Base-by-base conservation (phyloP, 1,140 invertebrate species). In the Battus philenor region DNA sequence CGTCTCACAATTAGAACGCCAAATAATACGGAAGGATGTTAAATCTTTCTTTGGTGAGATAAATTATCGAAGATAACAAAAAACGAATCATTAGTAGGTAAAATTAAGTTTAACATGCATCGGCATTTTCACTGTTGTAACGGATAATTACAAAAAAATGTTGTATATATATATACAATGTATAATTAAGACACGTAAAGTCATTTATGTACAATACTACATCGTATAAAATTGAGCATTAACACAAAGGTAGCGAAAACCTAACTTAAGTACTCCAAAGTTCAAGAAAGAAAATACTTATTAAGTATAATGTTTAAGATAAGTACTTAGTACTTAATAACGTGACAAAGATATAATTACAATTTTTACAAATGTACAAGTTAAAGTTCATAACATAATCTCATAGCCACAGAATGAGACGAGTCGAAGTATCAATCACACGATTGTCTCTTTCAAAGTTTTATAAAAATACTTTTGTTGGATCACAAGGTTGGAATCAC, bases 271-370 rank as follows among this genome's bases (percentile, higher is more conserved):
- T 68, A 68, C 53, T 66, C 59, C 65, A 70, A 56, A 68, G 47
- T 53, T 66, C n/a, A n/a, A n/a, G n/a, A 75, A 68, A 36, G 48
- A 38, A 54, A 44, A 55, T 59, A 45, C 50, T 64, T 57, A 63
- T 43, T 46, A 31, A 50, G 55, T 57, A 62, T 51, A 54, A 59
- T 58, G 49, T 48, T n/a, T 52, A 60, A 64, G 39, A 30, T 59
- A 76, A 83, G 80, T 84, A 84, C 80, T 81, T 72, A 77, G 75
- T 84, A 81, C 80, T 81, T 66, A 80, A 64, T 57, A 65, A 60
- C 46, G 47, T 59, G 53, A 57, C 50, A 49, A 46, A 49, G 43
- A 52, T 62, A 69, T 53, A 41, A 47, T 29, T 68, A 68, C 24
- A 36, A 55, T 59, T 60, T 67, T 57, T 72, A 79, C 65, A 76